Percentiles rank a stretch among this genome's conserved stretches.
These are phyloP conservation scores for Eupithecia inturbata DNA, from an alignment of 2,888 invertebrate species.

Conservation along the genomic window DNA sequence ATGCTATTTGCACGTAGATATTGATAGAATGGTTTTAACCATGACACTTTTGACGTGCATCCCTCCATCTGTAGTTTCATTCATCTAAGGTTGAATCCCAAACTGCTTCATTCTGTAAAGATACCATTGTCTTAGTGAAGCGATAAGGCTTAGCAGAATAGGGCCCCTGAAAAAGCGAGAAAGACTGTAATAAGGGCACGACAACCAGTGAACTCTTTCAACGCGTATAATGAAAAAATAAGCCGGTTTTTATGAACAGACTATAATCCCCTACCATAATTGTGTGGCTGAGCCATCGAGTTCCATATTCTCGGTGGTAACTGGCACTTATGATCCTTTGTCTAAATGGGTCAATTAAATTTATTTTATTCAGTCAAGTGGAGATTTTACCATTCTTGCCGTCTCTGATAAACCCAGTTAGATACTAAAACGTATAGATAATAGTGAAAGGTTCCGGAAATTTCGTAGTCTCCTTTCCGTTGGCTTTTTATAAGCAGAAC, in stretches of 20 bases:
- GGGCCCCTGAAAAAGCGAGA: not conserved
- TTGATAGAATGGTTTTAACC: too few species aligned
- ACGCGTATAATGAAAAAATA: constrained; percentile 38
- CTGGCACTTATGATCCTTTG: constrained; percentile 20
- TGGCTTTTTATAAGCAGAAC: not conserved
- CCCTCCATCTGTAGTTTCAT: not conserved
- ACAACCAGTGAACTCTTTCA: constrained; percentile 39
- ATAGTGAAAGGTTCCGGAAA: not conserved
- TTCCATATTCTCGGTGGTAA: constrained; percentile 19
- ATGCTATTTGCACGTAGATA: not conserved
- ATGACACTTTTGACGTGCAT: too few species aligned
- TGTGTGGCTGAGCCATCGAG: constrained; percentile 27
- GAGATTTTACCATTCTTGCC: constrained; percentile 4
- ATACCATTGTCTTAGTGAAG: not conserved
- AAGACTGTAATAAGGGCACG: constrained; percentile 32
- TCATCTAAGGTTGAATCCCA: not conserved
- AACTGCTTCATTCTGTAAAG: not conserved
- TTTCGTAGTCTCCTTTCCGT: not conserved
- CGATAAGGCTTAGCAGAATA: not conserved
- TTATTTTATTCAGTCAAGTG: constrained; percentile 13
- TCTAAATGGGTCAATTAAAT: constrained; percentile 32
- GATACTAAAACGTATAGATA: not conserved
- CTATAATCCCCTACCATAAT: constrained; percentile 30
- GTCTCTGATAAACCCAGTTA: not conserved
- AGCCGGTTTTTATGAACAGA: constrained; percentile 39